Conservation (phyloP, 2,797 vertebrate genomes). For the Macrochelys suwanniensis region DNA sequence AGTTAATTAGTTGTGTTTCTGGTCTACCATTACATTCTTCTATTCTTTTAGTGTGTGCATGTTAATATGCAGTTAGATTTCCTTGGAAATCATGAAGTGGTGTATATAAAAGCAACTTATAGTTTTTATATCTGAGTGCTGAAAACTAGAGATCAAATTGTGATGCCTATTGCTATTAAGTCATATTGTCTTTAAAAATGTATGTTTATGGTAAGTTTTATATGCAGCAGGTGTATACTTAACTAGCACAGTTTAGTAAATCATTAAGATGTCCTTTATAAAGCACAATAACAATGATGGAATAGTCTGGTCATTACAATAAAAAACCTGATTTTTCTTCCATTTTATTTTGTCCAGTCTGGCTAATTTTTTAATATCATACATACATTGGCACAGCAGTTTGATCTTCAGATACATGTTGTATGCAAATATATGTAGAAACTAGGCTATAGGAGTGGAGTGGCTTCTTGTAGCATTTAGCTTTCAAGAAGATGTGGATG, state of each 20-base stretch:
- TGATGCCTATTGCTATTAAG: background rate
- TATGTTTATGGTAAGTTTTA: background rate
- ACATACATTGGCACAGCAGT: background rate
- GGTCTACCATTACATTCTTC: background rate
- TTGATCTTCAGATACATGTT: constrained; percentile 12
- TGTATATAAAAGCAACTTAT: background rate
- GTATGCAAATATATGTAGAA: background rate
- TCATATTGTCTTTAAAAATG: background rate
- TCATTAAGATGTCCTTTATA: background rate
- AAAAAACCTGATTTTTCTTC: constrained; percentile 1
- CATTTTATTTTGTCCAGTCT: background rate
- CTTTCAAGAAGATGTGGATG: constrained; percentile 5
- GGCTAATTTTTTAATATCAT: constrained; percentile 53
- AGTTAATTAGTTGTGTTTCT: background rate
- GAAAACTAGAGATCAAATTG: background rate
- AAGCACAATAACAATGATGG: background rate
- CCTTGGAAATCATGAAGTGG: background rate
- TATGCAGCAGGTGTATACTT: background rate
- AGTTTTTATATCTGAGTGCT: background rate
- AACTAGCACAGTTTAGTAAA: background rate
- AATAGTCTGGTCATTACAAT: background rate
- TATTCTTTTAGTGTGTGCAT: background rate
- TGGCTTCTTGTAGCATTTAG: background rate
- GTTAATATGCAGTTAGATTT: background rate
- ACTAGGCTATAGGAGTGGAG: constrained; percentile 14